Conservation (phyloP, 2,797 vertebrate species). For the Lutra lutra region DNA sequence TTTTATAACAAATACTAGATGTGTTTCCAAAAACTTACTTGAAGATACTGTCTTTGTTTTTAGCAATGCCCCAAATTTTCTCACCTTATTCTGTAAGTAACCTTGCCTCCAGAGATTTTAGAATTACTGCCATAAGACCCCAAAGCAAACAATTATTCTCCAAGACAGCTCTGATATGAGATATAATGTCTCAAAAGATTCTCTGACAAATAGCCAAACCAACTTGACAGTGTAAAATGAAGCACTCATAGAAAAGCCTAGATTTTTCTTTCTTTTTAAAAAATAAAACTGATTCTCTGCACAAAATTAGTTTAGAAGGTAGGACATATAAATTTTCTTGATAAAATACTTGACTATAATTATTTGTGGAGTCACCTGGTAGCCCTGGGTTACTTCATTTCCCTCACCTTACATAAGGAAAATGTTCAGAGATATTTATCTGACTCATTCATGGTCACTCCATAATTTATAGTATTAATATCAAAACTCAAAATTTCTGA, state of each 20-base stretch:
- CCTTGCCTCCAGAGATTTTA: slow-evolving; percentile 85
- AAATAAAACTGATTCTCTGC: background rate
- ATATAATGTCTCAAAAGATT: slow-evolving; percentile 83
- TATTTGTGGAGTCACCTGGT: slow-evolving; percentile 4
- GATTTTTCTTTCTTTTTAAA: slow-evolving; percentile 45
- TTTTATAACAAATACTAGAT: slow-evolving; percentile 55
- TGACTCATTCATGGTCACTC: background rate
- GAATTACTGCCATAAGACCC: slow-evolving; percentile 85
- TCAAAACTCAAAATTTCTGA: slow-evolving; percentile 41
- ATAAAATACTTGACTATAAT: slow-evolving; percentile 45
- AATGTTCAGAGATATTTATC: slow-evolving; percentile 43
- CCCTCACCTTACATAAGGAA: slow-evolving; percentile 35
- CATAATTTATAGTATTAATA: slow-evolving; percentile 39
- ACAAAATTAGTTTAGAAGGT: slow-evolving; percentile 49
- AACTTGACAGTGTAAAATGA: slow-evolving; percentile 80
- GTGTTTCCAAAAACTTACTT: slow-evolving; percentile 63
- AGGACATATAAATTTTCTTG: slow-evolving; percentile 46
- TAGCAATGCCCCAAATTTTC: slow-evolving; percentile 77
- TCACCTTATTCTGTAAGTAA: slow-evolving; percentile 85
- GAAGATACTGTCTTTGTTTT: slow-evolving; percentile 71
- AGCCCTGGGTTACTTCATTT: background rate
- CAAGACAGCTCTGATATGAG: slow-evolving; percentile 86
- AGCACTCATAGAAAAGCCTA: slow-evolving; percentile 53
- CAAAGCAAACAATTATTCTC: slow-evolving; percentile 88
- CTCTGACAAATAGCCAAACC: slow-evolving; percentile 80